These are phyloP conservation scores for Anguilla rostrata DNA, from an alignment of 2,113 vertebrate genomes.

Conservation along the genomic window DNA sequence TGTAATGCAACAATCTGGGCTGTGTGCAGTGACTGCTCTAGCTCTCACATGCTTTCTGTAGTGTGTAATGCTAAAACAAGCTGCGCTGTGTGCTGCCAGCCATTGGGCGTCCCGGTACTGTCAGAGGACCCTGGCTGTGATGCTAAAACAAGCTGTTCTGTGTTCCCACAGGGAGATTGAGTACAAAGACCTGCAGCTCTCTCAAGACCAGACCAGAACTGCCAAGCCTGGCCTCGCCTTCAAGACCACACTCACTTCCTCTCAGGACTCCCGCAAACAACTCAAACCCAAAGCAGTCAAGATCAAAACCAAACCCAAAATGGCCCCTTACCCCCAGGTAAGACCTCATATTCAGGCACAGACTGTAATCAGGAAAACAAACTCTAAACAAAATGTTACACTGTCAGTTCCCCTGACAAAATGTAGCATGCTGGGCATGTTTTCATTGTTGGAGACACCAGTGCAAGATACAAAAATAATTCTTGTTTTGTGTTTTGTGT, in stretches of 20 bases:
- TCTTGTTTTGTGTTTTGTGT: neutral
- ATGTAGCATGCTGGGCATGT: neutral
- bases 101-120: neutral
- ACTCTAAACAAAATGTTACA: neutral
- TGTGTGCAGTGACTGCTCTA: neutral
- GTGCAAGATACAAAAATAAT: neutral
- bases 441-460: neutral
- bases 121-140: neutral
- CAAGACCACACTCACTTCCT: slow-evolving; percentile 73
- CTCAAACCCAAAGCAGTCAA: slow-evolving; percentile 78
- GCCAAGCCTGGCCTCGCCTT: slow-evolving; percentile 74
- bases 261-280: slow-evolving; percentile 82
- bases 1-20: neutral
- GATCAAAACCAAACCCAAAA: slow-evolving; percentile 79
- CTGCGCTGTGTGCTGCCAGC: neutral
- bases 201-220: slow-evolving; percentile 80
- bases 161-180: slow-evolving; percentile 79
- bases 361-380: neutral
- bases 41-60: neutral
- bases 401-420: neutral
- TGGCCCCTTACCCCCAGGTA: slow-evolving; percentile 85
- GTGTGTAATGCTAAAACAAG: slow-evolving; percentile 2
- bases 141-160: neutral
- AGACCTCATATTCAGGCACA: neutral
- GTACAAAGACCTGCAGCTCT: slow-evolving; percentile 85